Base-by-base conservation (phyloP, 2,888 invertebrate genomes). In the Melipona bicolor region DNA sequence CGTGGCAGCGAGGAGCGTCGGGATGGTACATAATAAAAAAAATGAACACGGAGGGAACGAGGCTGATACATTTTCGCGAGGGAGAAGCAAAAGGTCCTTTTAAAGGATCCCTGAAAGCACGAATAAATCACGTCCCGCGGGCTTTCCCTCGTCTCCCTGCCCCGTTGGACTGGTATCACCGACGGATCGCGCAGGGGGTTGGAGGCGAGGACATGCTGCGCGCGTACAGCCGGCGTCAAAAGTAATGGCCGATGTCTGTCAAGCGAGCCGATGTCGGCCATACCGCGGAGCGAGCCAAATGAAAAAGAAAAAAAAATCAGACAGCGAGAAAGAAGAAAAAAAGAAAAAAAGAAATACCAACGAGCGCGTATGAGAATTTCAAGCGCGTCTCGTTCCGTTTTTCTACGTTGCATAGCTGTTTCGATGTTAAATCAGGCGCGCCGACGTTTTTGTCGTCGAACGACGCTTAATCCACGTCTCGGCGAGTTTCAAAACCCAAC, bases 221-320 rank as follows among this genome's bases (percentile, higher is more conserved):
- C 89, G 80, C 84, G 81, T 87, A 88, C 79, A 88, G 84, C 77
- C 78, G 83, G 85, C 83, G 89, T 91, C 89, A 90, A 90, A 92
- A 91, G 90, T 92, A 92, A 92, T 90, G 91, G 86, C 84, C 87
- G 88, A 70, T 88, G 89, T 89, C 91, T 85, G 87, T 90, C 88
- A 87, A 83, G 67, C 81, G 81, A 32, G 74, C 65, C 64, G 71
- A 73, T 77, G 84, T 81, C 79, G 75, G 68, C 4, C 19, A 61
- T 27, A 61, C 27, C 32, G 49, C 52, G 19, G 69, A 36, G 65
- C 21, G 27, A 56, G 21, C 27, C 61, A 32, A 11, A 61, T 19
- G 24, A 27, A 61, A 61, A 52, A 70, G 69, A 43, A 43, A 61
- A 27, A 61, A 61, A 11, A 36, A 5, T 1, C 9, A 36, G 36